Conservation (phyloP, 2,888 invertebrate species). For the Drosophila helvetica region DNA sequence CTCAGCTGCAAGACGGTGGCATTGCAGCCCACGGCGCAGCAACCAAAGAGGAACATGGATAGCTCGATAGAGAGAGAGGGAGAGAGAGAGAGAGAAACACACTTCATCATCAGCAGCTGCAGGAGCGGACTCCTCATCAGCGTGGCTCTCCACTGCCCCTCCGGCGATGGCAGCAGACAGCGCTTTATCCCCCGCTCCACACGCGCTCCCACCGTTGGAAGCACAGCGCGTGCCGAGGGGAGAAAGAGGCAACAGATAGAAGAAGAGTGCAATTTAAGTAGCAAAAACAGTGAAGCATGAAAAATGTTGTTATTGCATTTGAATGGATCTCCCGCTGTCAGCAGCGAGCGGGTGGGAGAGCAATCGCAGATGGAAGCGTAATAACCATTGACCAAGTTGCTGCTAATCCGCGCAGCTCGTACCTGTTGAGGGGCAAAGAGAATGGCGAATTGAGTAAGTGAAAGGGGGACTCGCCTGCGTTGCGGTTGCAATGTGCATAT, state of each 20-base stretch:
- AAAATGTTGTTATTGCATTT: conserved; percentile 50
- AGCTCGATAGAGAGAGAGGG: conserved; percentile 3
- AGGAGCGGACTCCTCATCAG: conserved; percentile 33
- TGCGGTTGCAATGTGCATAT: conserved; percentile 36
- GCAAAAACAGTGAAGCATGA: conserved; percentile 51
- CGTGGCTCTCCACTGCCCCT: conserved; percentile 29
- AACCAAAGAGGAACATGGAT: conserved; percentile 19
- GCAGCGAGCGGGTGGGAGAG: not conserved
- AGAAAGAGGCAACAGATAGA: not conserved
- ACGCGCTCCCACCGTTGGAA: not conserved
- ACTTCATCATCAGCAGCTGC: conserved; percentile 14
- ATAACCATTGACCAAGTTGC: conserved; percentile 20
- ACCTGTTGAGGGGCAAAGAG: conserved; percentile 39
- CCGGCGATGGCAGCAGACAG: conserved; percentile 4
- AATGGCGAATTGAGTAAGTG: conserved; percentile 53
- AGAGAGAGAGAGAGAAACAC: conserved; percentile 4
- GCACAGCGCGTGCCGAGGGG: not conserved
- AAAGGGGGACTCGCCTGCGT: conserved; percentile 17
- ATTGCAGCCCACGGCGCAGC: conserved; percentile 27
- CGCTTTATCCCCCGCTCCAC: not conserved
- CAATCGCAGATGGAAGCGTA: conserved; percentile 24
- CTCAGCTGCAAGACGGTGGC: conserved; percentile 36
- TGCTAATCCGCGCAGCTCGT: not conserved
- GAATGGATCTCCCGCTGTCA: not conserved
- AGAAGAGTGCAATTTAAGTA: conserved; percentile 59